Percentiles rank a stretch among this genome's conserved stretches.
Conservation (phyloP, 2,888 invertebrate species). For the Apamea crenata region DNA sequence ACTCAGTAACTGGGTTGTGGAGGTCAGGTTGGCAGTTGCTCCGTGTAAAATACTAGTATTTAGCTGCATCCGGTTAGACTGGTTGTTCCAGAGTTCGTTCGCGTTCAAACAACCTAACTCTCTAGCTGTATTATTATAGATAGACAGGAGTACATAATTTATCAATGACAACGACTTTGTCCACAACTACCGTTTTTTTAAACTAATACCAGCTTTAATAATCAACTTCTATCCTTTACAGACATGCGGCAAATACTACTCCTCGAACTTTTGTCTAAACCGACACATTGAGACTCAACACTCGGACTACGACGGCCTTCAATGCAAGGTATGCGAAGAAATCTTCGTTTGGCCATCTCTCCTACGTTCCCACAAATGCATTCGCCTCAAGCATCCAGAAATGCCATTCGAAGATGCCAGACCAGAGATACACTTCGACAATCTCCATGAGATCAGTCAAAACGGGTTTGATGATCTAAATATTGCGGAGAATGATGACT, state of each 20-base stretch:
- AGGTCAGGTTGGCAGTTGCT: no score
- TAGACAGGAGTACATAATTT: no score
- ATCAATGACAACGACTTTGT: no score
- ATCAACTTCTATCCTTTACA: slow-evolving; percentile 69
- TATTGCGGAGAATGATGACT: slow-evolving; percentile 75
- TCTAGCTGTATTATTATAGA: no score
- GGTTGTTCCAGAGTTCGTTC: no score
- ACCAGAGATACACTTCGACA: slow-evolving; percentile 81
- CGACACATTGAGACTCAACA: slow-evolving; percentile 80
- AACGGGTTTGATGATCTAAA: slow-evolving; percentile 76
- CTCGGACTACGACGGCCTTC: slow-evolving; percentile 69
- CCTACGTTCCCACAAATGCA: slow-evolving; percentile 79
- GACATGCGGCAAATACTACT: slow-evolving; percentile 81
- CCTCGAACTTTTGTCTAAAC: slow-evolving; percentile 76
- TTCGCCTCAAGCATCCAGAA: slow-evolving; percentile 76
- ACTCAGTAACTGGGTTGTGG: no score
- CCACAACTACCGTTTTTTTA: no score
- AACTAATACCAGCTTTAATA: neutral
- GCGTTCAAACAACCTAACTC: no score
- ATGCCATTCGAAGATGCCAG: slow-evolving; percentile 81
- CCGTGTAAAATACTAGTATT: no score
- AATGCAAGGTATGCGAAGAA: slow-evolving; percentile 82
- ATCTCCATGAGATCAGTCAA: slow-evolving; percentile 68
- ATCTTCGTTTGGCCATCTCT: slow-evolving; percentile 82
- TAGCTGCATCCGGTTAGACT: no score